A percentile compares a stretch with the other conserved stretches of the same genome.
These are phyloP conservation scores for Conus ventricosus DNA, from an alignment of 1,140 invertebrate species.

Conservation along the genomic window DNA sequence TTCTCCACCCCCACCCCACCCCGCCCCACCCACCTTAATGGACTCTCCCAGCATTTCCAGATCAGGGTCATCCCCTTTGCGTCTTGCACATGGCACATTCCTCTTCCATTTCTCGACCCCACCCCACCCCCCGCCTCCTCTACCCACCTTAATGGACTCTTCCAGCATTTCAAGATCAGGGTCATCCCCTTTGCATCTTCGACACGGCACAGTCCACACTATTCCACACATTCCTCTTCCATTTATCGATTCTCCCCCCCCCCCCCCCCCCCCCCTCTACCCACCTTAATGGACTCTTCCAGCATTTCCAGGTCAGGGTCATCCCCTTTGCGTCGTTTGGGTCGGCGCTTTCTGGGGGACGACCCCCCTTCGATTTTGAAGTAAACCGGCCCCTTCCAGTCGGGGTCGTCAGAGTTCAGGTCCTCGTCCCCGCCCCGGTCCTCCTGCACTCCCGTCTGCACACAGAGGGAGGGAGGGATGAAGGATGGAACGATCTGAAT, in stretches of 20 bases:
- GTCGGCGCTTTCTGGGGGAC: slow-evolving; percentile 22
- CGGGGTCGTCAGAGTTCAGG: slow-evolving; percentile 13
- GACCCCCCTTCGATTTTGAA: slow-evolving; percentile 15
- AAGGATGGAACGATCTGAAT: no score
- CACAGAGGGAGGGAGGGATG: background rate
- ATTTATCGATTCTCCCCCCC: background rate
- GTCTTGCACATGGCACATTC: no score
- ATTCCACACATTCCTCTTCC: slow-evolving; percentile 39
- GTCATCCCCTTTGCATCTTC: no score
- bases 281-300: slow-evolving; percentile 43
- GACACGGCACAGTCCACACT: slow-evolving; percentile 39
- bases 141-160: no score
- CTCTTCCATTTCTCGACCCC: no score
- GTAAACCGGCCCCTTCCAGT: background rate
- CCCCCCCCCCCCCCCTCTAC: slow-evolving; percentile 38
- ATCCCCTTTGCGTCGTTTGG: slow-evolving; percentile 42
- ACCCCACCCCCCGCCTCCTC: no score
- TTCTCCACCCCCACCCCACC: no score
- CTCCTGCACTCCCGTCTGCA: slow-evolving; percentile 25
- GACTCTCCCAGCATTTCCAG: no score
- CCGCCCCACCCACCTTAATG: no score
- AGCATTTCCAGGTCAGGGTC: slow-evolving; percentile 48
- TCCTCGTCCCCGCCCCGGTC: slow-evolving; percentile 12
- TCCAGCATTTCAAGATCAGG: no score
- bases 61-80: no score